A percentile compares a stretch with the other conserved stretches of the same genome.
Conservation (phyloP, 2,113 vertebrate species). For the Glaucidium brasilianum region DNA sequence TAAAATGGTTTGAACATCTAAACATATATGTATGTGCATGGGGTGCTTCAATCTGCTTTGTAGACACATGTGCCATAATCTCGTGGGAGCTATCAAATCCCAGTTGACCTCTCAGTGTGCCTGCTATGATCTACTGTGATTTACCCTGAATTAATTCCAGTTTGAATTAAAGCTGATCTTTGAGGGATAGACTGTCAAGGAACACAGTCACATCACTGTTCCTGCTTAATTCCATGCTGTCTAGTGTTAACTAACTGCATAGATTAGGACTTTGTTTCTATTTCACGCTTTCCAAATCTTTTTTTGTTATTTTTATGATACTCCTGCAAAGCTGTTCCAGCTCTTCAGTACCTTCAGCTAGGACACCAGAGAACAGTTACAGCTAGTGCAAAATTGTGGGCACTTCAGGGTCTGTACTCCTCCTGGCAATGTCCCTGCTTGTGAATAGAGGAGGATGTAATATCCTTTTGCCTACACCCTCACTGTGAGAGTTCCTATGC, state of each 20-base stretch:
- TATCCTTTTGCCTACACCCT: not conserved
- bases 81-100: not conserved
- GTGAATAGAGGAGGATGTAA: not conserved
- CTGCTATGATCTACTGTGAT: not conserved
- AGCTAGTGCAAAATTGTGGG: not conserved
- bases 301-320: not conserved
- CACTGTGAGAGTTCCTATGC: not conserved
- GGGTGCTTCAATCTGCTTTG: not conserved
- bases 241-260: not conserved
- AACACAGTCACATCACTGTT: not conserved
- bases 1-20: not conserved
- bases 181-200: not conserved
- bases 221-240: not conserved
- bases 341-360: not conserved
- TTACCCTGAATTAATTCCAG: not conserved
- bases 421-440: not conserved
- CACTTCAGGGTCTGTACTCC: not conserved
- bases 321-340: not conserved
- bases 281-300: not conserved
- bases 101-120: not conserved
- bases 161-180: constrained; percentile 1
- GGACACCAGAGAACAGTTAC: not conserved
- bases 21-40: fast-evolving
- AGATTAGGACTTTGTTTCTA: not conserved
- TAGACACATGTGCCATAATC: not conserved